Base-by-base conservation (phyloP, 1,140 invertebrate species). In the Dufourea novaeangliae region DNA sequence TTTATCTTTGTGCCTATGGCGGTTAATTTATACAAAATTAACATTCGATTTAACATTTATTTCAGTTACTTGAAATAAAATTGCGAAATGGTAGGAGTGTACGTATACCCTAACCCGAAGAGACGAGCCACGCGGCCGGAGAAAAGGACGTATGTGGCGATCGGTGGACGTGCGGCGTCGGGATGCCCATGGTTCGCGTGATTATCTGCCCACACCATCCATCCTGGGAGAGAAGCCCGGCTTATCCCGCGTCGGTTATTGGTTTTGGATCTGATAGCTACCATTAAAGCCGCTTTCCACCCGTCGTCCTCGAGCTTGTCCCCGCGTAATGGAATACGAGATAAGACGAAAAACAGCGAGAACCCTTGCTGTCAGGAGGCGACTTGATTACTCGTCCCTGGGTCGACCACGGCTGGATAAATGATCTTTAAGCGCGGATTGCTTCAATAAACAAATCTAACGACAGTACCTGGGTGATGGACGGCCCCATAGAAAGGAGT, bases 231-330 rank as follows among this genome's bases (percentile, higher is more conserved):
- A n/a, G n/a, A n/a, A n/a, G n/a, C n/a, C n/a, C n/a, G 57, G 69
- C 83, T 85, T 81, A 85, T 85, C 78, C 73, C 44, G 66, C 70
- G 68, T 80, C 70, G 82, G 71, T 84, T 86, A 86, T 87, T 87
- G 82, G 79, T 86, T 87, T 84, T 86, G 71, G 74, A 87, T 84
- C 82, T 72, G 85, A 87, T 80, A 82, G 80, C 70, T 62, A 46
- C 73, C 56, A 79, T 84, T 85, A 85, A 85, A 78, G 56, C 73
- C 25, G 82, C 78, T 85, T 85, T 81, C 79, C 82, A 57, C 82
- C 68, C 50, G 66, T 80, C 82, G 82, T 80, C 64, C 57, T 63
- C 72, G 68, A 71, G 52, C 67, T 66, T 68, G 82, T 70, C 57
- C 72, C 57, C 72, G 72, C 54, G 78, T 84, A 84, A 84, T 64